These are phyloP conservation scores for Acanthopleura granulata DNA, from an alignment of 2,888 invertebrate genomes.

Conservation along the genomic window DNA sequence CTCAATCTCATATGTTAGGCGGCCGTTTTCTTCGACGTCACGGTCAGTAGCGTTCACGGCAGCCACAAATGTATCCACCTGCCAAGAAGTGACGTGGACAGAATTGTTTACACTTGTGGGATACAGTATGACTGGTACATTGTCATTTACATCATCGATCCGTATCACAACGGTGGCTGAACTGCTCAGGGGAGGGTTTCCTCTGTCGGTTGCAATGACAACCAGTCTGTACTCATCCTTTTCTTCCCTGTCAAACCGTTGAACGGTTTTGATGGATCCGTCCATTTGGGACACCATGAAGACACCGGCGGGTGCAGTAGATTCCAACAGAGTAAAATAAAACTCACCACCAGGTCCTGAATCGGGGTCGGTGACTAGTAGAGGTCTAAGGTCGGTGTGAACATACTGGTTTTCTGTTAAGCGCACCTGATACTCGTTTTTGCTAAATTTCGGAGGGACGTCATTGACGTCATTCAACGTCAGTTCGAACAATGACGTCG, in stretches of 20 bases:
- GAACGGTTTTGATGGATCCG: conserved; percentile 38
- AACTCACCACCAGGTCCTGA: conserved; percentile 8
- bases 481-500: conserved; percentile 30
- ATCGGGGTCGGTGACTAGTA: background rate
- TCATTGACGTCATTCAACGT: conserved; percentile 38
- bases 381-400: background rate
- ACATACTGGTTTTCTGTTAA: conserved; percentile 7
- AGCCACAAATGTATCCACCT: conserved; percentile 29
- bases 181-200: conserved; percentile 39
- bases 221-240: conserved; percentile 44
- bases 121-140: conserved; percentile 39
- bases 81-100: conserved; percentile 33
- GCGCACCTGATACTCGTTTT: background rate
- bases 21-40: conserved; percentile 33
- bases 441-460: conserved; percentile 31
- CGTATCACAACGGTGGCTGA: conserved; percentile 42
- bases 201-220: conserved; percentile 46
- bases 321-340: background rate
- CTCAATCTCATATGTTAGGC: conserved; percentile 30
- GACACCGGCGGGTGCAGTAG: background rate
- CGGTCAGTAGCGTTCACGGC: conserved; percentile 31
- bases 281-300: background rate
- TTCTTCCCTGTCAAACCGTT: conserved; percentile 47
- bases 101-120: conserved; percentile 42
- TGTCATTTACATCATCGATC: conserved; percentile 50